Conservation (phyloP, 35 echinoderm and acorn worm genomes). For the Ophiothrix spiculata region DNA sequence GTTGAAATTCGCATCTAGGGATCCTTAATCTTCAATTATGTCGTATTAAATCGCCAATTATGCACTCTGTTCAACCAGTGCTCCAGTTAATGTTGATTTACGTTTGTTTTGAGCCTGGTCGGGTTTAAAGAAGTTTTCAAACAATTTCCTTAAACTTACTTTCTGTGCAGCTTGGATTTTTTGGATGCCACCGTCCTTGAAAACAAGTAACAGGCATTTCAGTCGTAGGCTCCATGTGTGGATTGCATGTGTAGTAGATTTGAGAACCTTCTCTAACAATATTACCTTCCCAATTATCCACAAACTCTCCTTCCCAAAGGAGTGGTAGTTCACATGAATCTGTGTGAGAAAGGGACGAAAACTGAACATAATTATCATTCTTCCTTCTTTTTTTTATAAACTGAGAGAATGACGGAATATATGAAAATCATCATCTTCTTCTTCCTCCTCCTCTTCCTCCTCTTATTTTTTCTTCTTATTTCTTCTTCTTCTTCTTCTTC, state of each 20-base stretch:
- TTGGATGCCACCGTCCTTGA: constrained; percentile 67
- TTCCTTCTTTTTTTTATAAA: neutral
- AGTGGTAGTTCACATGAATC: constrained; percentile 37
- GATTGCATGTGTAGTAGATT: constrained; percentile 54
- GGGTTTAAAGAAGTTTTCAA: neutral
- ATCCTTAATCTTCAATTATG: no score
- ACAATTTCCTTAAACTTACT: constrained; percentile 43
- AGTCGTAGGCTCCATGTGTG: constrained; percentile 57
- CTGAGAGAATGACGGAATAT: neutral
- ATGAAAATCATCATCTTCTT: neutral
- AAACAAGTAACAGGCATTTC: constrained; percentile 52
- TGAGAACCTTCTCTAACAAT: constrained; percentile 51
- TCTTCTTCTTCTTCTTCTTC: neutral
- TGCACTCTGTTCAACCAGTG: no score
- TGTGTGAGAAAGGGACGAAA: neutral
- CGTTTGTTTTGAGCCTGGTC: neutral
- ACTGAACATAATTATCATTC: neutral
- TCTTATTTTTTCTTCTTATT: neutral
- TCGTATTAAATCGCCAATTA: no score
- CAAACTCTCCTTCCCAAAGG: constrained; percentile 29
- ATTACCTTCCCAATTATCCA: constrained; percentile 9
- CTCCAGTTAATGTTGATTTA: neutral
- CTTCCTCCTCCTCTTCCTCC: neutral
- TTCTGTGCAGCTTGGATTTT: constrained; percentile 63
- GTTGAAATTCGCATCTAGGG: no score